Evolutionary conservation across 2,888 invertebrate species (phyloP), one percentile per base, ranked within the genome.

Genomic region (Lottia scabra): DNA sequence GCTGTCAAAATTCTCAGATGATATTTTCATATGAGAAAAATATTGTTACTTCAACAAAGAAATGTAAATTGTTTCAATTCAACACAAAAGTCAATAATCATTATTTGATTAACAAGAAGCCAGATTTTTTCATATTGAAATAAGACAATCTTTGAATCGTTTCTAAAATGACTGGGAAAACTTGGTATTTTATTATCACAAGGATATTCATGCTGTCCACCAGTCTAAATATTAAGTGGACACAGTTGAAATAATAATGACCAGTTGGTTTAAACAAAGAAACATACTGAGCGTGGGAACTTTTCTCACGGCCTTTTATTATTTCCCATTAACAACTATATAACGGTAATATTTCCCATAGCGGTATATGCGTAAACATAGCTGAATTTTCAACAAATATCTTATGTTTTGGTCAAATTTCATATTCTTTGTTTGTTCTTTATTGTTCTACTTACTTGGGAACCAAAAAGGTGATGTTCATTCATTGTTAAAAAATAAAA

Each of bases 401-500:
- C 10, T 1, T 8, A 38, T 5, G 10, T 1, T 8, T 38, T 38
- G 38, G 5, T 38, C 10, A 8, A 38, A 38, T 5, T 38, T 38
- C 38, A 38, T 38, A 30, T 5, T 38, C 5, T 8, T 38, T 38
- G 38, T 38, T 38, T 38, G 10, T 38, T 56, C 56, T 19, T n/a
- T 56, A 10, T 19, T 56, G 56, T 56, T 56, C 13, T 56, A 56
- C 56, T 56, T 56, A 56, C 84, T 81, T 84, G 84, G 43, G 84
- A 81, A 67, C 81, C 81, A 77, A 79, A 84, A 74, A 84, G 73
- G 65, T 80, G 75, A 73, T 81, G 81, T 75, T 83, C 83, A 80
- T 82, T 83, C 84, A 84, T 84, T 76, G 72, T 79, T 73, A 66
- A 65, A 63, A 46, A 19, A 27, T 15, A 48, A 26, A 46, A 27